Evolutionary conservation across 2,113 vertebrate genomes (phyloP).

Genomic region (Lucifuga dentata): DNA sequence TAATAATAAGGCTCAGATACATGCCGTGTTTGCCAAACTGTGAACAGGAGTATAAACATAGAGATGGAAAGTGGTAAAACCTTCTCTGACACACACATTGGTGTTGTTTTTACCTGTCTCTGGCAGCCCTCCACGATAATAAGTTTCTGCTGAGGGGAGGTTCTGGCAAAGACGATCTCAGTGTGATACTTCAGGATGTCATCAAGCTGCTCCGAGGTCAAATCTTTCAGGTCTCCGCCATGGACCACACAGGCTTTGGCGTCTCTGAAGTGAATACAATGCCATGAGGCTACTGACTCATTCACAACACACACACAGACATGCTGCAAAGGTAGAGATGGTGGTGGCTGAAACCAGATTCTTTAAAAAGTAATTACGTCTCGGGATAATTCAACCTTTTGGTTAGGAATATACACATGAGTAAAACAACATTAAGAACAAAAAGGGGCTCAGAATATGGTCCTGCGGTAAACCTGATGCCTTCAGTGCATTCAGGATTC

Average conservation of each 20-base stretch:
- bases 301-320: no score
- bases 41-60: not conserved
- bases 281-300: not conserved
- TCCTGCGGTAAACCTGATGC: no score
- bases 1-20: conserved; percentile 11
- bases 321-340: no score
- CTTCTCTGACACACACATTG: not conserved
- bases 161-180: conserved; percentile 93
- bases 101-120: conserved; percentile 85
- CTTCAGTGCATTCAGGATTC: not conserved
- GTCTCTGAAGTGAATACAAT: conserved; percentile 80
- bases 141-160: conserved; percentile 94
- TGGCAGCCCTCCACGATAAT: conserved; percentile 97
- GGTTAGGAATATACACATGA: no score
- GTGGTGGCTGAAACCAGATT: no score
- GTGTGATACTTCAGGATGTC: conserved; percentile 93
- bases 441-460: no score
- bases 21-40: conserved; percentile 22
- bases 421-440: no score
- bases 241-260: conserved; percentile 95
- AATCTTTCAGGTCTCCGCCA: conserved; percentile 92
- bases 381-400: no score
- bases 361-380: no score
- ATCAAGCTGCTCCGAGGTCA: conserved; percentile 87
- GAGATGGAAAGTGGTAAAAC: not conserved